Percentiles rank a stretch among this genome's conserved stretches.
These are phyloP conservation scores for Ceyx margarethae DNA, from an alignment of 2,113 vertebrate genomes.

Conservation along the genomic window DNA sequence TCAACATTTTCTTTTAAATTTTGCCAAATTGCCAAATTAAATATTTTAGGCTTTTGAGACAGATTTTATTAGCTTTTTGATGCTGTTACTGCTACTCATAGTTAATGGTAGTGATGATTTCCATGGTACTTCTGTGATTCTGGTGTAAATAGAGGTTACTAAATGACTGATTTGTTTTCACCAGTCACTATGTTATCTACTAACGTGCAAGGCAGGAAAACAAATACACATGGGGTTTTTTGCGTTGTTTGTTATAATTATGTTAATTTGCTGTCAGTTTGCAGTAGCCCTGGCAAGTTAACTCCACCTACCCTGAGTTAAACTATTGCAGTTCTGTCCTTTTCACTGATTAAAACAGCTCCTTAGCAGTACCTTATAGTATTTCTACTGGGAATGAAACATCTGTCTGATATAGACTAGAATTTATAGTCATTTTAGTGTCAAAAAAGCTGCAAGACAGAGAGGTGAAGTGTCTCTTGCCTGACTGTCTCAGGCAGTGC, in stretches of 20 bases:
- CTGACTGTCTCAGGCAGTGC: neutral
- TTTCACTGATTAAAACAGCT: conserved; percentile 5
- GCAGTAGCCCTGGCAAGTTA: neutral
- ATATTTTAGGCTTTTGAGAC: neutral
- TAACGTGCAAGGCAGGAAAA: neutral
- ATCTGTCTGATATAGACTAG: neutral
- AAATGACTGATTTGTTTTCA: neutral
- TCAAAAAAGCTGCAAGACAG: neutral
- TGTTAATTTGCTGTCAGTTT: conserved; percentile 20
- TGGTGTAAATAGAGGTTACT: neutral
- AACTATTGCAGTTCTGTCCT: neutral
- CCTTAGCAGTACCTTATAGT: neutral
- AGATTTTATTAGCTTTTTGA: neutral
- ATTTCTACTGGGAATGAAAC: neutral
- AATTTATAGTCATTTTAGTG: neutral
- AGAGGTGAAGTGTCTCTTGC: conserved; percentile 9
- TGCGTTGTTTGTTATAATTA: neutral
- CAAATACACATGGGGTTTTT: neutral
- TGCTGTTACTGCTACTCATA: neutral
- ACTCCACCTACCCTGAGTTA: neutral
- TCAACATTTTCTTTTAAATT: neutral
- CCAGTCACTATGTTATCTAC: neutral
- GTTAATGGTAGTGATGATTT: neutral
- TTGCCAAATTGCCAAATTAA: neutral
- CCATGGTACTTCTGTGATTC: neutral